These are phyloP conservation scores for Microplitis mediator DNA, from an alignment of 1,140 invertebrate genomes.

Conservation along the genomic window DNA sequence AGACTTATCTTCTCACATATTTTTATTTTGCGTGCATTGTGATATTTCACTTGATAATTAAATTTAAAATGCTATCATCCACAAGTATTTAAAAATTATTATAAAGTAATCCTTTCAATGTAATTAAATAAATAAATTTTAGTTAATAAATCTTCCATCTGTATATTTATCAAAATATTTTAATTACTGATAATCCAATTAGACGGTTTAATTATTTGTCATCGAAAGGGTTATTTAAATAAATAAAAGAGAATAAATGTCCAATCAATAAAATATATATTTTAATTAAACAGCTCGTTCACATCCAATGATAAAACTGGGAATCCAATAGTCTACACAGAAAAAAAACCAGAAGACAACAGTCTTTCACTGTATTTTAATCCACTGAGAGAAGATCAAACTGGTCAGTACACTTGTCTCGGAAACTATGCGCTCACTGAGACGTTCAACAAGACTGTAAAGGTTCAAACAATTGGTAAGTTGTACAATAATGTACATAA, in stretches of 20 bases:
- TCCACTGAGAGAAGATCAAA: slow-evolving; percentile 74
- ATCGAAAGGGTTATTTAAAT: too few relatives aligned
- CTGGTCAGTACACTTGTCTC: slow-evolving; percentile 82
- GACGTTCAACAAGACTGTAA: slow-evolving; percentile 69
- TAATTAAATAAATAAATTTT: neutral
- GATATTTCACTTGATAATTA: too few relatives aligned
- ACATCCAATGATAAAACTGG: slow-evolving; percentile 44
- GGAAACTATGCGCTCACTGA: slow-evolving; percentile 77
- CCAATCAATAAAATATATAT: neutral
- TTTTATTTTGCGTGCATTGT: slow-evolving; percentile 19
- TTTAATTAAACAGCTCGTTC: slow-evolving; percentile 39
- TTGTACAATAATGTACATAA: too few relatives aligned
- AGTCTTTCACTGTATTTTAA: slow-evolving; percentile 76
- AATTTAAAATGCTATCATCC: neutral
- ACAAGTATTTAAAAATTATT: neutral
- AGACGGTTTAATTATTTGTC: too few relatives aligned
- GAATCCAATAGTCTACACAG: slow-evolving; percentile 70
- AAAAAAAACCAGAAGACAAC: slow-evolving; percentile 65
- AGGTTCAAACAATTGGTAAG: slow-evolving; percentile 77
- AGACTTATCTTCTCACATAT: neutral
- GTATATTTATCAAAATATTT: too few relatives aligned
- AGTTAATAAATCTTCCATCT: neutral
- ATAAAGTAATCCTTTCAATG: neutral
- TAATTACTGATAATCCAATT: too few relatives aligned
- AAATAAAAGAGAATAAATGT: too few relatives aligned